Conservation (phyloP, 2,888 invertebrate species). For the Podotricha telesiphe region DNA sequence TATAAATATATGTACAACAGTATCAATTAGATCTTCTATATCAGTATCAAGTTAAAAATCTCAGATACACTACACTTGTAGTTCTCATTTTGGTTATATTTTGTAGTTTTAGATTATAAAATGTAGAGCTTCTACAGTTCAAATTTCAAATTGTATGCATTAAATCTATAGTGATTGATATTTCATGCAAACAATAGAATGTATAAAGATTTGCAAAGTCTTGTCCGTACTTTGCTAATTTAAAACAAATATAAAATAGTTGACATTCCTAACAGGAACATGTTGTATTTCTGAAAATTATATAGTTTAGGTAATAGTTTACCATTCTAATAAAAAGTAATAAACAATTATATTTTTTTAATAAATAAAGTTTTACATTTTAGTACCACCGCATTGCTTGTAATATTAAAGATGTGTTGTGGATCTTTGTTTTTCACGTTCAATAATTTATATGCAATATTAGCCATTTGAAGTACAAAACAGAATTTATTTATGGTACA, state of each 20-base stretch:
- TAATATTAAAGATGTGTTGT: background rate
- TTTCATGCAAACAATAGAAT: background rate
- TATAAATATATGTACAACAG: slow-evolving; percentile 3
- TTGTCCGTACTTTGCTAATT: background rate
- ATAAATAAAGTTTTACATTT: background rate
- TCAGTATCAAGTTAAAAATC: slow-evolving; percentile 14
- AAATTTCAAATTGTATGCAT: background rate
- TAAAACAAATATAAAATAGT: slow-evolving; percentile 1
- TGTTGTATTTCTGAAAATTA: background rate
- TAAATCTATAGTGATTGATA: background rate
- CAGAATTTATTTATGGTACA: slow-evolving; percentile 26
- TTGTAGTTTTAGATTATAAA: background rate
- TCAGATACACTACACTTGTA: slow-evolving; percentile 3
- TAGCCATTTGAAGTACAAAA: slow-evolving; percentile 27
- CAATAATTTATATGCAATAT: background rate
- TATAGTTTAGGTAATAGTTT: slow-evolving; percentile 3
- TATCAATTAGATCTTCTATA: slow-evolving; percentile 5
- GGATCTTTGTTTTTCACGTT: background rate
- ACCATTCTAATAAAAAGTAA: background rate
- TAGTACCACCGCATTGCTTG: background rate
- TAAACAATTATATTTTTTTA: too few species aligned
- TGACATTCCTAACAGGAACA: slow-evolving; percentile 14
- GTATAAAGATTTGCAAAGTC: background rate
- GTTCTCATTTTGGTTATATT: slow-evolving; percentile 13
- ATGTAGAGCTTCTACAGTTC: background rate